Evolutionary conservation across 2,888 invertebrate genomes (phyloP).

Genomic region (Tromatobia lineatoria): DNA sequence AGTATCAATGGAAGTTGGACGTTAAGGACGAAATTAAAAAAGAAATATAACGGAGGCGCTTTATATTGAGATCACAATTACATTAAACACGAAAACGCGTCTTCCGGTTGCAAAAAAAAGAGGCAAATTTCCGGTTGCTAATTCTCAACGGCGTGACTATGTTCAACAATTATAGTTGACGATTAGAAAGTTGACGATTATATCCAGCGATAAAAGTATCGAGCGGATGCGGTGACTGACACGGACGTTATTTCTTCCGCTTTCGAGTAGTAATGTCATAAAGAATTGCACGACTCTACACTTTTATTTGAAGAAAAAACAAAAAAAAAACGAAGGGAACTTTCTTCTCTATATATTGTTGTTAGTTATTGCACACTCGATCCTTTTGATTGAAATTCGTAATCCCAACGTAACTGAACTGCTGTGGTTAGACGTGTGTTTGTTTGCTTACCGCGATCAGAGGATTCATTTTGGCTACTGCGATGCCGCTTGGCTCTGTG

Average conservation of each 20-base stretch:
- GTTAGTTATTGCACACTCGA: background rate
- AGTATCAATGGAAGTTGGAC: too few species aligned
- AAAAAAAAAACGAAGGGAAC: background rate
- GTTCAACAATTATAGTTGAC: constrained; percentile 45
- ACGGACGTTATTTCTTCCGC: constrained; percentile 46
- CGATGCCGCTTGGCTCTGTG: constrained; percentile 85
- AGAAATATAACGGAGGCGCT: too few species aligned
- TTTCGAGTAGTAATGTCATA: background rate
- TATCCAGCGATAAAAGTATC: constrained; percentile 8
- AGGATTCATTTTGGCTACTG: constrained; percentile 85
- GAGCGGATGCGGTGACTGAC: constrained; percentile 28
- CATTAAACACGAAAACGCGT: too few species aligned
- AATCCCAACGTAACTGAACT: constrained; percentile 12
- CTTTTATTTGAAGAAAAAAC: background rate
- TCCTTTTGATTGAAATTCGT: background rate
- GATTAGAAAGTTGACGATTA: constrained; percentile 63
- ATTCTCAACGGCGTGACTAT: background rate
- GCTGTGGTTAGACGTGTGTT: constrained; percentile 52
- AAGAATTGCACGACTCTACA: constrained; percentile 16
- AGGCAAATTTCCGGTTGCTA: background rate
- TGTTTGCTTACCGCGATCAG: constrained; percentile 84
- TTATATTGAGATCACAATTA: background rate
- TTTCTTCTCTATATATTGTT: background rate
- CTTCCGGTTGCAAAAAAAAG: background rate
- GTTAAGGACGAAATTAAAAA: too few species aligned